These are phyloP conservation scores for Paramormyrops hopkinsi DNA, from an alignment of 2,797 vertebrate genomes.

Conservation along the genomic window DNA sequence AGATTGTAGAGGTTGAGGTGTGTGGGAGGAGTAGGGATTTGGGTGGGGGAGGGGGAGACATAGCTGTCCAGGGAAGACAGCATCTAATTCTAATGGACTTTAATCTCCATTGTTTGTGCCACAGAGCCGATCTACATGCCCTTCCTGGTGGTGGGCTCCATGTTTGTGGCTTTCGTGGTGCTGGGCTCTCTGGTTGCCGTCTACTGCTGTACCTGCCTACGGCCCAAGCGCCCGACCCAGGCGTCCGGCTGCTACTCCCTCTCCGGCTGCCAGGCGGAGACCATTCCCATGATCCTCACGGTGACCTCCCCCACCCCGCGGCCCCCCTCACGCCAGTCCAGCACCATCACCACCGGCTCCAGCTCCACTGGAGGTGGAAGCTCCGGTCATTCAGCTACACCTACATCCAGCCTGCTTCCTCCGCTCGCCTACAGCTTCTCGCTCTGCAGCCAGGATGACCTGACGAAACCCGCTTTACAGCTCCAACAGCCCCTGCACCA, in stretches of 20 bases:
- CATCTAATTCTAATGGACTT: background rate
- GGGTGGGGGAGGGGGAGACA: background rate
- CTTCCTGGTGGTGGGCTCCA: conserved; percentile 92
- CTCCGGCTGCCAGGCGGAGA: conserved; percentile 86
- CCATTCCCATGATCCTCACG: conserved; percentile 93
- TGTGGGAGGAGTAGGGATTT: background rate
- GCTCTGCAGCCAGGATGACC: conserved; percentile 52
- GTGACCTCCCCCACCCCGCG: conserved; percentile 71
- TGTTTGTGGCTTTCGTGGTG: conserved; percentile 93
- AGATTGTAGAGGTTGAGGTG: background rate
- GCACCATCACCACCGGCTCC: conserved; percentile 85
- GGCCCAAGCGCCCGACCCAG: conserved; percentile 83
- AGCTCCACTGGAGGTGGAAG: conserved; percentile 76
- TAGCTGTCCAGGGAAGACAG: background rate
- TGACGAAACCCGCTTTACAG: conserved; percentile 41
- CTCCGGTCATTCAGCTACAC: conserved; percentile 75
- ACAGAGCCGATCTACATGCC: conserved; percentile 92
- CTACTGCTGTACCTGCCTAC: conserved; percentile 93
- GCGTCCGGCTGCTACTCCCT: conserved; percentile 87
- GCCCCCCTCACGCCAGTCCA: conserved; percentile 85
- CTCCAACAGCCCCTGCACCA: conserved; percentile 42
- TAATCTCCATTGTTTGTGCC: background rate
- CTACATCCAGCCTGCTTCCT: conserved; percentile 57
- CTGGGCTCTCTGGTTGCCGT: conserved; percentile 87
- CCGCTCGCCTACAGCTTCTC: conserved; percentile 61